Conservation (phyloP, 23 tunicate species). For the Corella eumyota region DNA sequence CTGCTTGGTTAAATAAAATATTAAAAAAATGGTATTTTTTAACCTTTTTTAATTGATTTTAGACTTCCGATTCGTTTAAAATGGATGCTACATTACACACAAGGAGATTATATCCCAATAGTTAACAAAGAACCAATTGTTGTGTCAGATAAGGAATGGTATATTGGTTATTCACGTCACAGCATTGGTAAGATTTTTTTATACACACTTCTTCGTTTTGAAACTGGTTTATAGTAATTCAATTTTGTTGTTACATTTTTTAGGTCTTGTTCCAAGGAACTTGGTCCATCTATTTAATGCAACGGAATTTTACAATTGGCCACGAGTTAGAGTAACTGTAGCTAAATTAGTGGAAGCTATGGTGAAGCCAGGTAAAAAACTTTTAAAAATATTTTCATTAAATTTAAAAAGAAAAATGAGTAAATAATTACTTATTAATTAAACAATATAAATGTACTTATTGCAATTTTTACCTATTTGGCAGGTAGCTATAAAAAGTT, state of each 20-base stretch:
- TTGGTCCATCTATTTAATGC: constrained; percentile 19
- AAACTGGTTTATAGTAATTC: no score
- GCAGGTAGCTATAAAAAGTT: no score
- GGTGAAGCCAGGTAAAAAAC: constrained; percentile 38
- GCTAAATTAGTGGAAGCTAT: constrained; percentile 33
- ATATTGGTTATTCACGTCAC: constrained; percentile 30
- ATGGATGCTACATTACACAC: constrained; percentile 11
- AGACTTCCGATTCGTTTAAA: no score
- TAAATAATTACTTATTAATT: no score
- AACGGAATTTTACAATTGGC: constrained; percentile 21
- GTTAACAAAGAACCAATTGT: constrained; percentile 22
- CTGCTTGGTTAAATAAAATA: no score
- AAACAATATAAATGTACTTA: no score
- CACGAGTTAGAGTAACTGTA: constrained; percentile 12
- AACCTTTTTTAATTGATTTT: no score
- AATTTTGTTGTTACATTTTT: not conserved
- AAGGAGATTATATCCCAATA: constrained; percentile 35
- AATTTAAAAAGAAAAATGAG: no score
- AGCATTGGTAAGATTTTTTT: constrained; percentile 23
- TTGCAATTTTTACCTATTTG: no score
- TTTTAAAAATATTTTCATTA: no score
- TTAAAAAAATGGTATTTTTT: no score
- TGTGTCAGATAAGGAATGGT: constrained; percentile 34
- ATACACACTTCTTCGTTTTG: no score
- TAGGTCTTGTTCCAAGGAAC: constrained; percentile 52